Evolutionary conservation across 2,113 vertebrate genomes (phyloP).

Genomic region (Hippocampus mohnikei): DNA sequence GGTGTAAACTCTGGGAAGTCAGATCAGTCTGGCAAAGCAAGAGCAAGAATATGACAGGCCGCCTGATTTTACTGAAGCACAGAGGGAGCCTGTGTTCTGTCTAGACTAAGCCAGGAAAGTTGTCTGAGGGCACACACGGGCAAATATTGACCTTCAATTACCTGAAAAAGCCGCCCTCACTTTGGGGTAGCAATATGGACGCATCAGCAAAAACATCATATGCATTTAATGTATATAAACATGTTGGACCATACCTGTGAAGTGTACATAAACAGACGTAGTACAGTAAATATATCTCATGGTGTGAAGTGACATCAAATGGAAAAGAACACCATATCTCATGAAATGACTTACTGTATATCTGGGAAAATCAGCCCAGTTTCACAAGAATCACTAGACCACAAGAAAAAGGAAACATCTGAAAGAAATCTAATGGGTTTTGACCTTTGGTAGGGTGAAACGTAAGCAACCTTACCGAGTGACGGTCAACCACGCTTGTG

Average conservation of each 20-base stretch:
- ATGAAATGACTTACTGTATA: not conserved
- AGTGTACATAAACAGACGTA: conserved; percentile 29
- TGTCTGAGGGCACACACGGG: conserved; percentile 59
- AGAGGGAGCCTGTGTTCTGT: conserved; percentile 52
- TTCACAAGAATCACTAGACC: conserved; percentile 15
- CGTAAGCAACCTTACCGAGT: conserved; percentile 52
- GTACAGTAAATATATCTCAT: conserved; percentile 25
- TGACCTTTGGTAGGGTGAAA: conserved; percentile 27
- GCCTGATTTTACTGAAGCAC: conserved; percentile 46
- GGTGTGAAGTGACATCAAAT: conserved; percentile 20
- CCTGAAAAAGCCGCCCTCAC: conserved; percentile 51
- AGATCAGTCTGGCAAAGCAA: conserved; percentile 15
- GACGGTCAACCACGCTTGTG: conserved; percentile 57
- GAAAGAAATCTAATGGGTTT: conserved; percentile 18
- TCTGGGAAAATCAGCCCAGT: conserved; percentile 16
- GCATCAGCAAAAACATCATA: conserved; percentile 52
- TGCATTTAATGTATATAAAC: conserved; percentile 53
- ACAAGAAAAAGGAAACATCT: conserved; percentile 23
- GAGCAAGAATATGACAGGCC: conserved; percentile 39
- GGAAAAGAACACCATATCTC: conserved; percentile 9
- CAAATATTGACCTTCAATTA: conserved; percentile 73
- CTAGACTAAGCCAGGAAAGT: conserved; percentile 35
- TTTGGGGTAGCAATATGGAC: conserved; percentile 46
- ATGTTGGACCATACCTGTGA: conserved; percentile 22
- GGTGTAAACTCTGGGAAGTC: not conserved